Base-by-base conservation (phyloP, 2,888 invertebrate species). In the Drosophila yooni region DNA sequence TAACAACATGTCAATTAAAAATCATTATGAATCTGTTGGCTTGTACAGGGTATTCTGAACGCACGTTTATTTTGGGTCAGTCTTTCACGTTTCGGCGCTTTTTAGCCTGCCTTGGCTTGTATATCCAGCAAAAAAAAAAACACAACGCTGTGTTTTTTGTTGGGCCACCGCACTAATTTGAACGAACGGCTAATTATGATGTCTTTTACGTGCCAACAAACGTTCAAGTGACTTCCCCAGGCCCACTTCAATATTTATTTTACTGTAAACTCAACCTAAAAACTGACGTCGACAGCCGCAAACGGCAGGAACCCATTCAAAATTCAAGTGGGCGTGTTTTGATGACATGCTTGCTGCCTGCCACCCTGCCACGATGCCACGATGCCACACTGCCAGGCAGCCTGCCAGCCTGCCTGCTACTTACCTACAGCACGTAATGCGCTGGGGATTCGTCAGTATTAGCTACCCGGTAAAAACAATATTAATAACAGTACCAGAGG, bases 401-500 rank as follows among this genome's bases (percentile, higher is more conserved):
- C 21, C 59, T 46, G 31, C 43, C 21, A 13, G 40, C 40, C 56
- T 56, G 48, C 53, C 59, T 29, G 53, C 76, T 77, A 82, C 81
- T 89, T 89, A 88, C 89, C 83, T 88, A 76, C 77, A 74, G 83
- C 90, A 91, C 91, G 91, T 88, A 89, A 91, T 91, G 80, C 91
- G 77, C 90, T 67, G 50, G 91, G 89, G 91, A 91, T 79, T 87
- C 83, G 77, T 82, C 87, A 79, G 89, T 90, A 91, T 84, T 91
- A 90, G 90, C 91, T 82, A 72, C 75, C 71, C 78, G 77, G 74
- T 81, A 87, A 83, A 83, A 91, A 91, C 91, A 91, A 90, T 90
- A 91, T 91, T 90, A 91, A 91, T 91, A 91, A 89, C 83, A 82
- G 80, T 76, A 77, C 50, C 71, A 70, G 77, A 79, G 36, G 66